A percentile compares a stretch with the other conserved stretches of the same genome.
These are phyloP conservation scores for Parambassis ranga DNA, from an alignment of 2,797 vertebrate species.

Conservation along the genomic window DNA sequence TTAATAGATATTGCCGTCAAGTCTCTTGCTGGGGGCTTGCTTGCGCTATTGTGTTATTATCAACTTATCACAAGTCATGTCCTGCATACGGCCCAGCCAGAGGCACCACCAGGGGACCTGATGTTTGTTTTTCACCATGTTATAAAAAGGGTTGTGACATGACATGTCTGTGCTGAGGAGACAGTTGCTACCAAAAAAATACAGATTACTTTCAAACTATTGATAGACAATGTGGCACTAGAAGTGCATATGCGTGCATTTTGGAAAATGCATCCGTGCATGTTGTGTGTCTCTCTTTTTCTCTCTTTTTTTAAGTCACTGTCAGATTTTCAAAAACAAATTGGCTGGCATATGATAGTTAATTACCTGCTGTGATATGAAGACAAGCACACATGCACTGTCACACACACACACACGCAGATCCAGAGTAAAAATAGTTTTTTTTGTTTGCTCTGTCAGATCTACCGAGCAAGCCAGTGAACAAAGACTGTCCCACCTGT, in stretches of 20 bases:
- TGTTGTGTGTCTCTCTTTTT: too few relatives aligned
- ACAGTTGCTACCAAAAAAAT: too few relatives aligned
- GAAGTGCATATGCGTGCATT: too few relatives aligned
- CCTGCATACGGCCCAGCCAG: conserved; percentile 19
- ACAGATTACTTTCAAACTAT: too few relatives aligned
- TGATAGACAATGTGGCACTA: too few relatives aligned
- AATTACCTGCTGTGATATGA: conserved; percentile 36
- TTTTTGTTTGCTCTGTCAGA: conserved; percentile 20
- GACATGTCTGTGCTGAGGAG: neutral
- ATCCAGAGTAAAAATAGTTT: conserved; percentile 29
- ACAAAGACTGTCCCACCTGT: conserved; percentile 41
- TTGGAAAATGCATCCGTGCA: too few relatives aligned
- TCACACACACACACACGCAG: conserved; percentile 14
- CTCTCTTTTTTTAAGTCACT: too few relatives aligned
- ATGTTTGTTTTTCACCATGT: conserved; percentile 41
- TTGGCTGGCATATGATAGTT: conserved; percentile 39
- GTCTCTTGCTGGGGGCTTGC: conserved; percentile 64
- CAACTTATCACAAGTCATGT: conserved; percentile 43
- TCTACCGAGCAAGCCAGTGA: conserved; percentile 21
- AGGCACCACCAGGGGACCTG: conserved; percentile 2
- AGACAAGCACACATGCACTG: conserved; percentile 10
- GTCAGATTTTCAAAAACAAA: conserved; percentile 32
- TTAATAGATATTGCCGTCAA: conserved; percentile 71
- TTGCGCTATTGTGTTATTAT: conserved; percentile 60
- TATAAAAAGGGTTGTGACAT: neutral